These are phyloP conservation scores for Leptopterna dolabrata DNA, from an alignment of 2,888 invertebrate species.

Conservation along the genomic window DNA sequence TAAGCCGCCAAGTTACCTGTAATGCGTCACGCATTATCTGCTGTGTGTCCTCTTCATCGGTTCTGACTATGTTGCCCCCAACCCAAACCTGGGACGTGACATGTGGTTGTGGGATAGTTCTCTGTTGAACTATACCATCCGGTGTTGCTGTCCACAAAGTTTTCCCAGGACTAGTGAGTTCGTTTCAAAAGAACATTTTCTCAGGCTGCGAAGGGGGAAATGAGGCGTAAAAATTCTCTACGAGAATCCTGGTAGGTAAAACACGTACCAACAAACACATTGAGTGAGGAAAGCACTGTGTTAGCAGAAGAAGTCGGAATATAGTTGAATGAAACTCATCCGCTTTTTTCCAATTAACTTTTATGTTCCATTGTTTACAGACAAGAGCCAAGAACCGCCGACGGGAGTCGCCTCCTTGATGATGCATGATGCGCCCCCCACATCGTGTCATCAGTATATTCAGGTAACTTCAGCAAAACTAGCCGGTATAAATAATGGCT, in stretches of 20 bases:
- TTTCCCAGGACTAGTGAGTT: neutral
- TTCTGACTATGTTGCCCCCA: no score
- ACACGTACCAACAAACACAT: neutral
- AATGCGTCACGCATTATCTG: no score
- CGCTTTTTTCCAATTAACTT: slow-evolving; percentile 9
- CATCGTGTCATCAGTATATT: no score
- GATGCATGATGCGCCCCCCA: neutral
- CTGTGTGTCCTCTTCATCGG: no score
- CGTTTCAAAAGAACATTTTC: neutral
- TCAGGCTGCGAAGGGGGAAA: neutral
- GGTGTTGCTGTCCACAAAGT: no score
- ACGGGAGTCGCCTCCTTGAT: neutral
- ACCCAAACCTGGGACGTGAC: no score
- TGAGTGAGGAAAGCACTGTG: neutral
- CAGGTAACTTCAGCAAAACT: no score
- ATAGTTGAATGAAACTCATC: neutral
- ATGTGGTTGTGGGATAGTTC: no score
- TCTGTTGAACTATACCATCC: no score
- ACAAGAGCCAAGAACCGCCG: neutral
- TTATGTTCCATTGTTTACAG: neutral
- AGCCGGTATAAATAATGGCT: no score
- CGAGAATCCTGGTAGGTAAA: neutral
- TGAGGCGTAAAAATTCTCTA: neutral
- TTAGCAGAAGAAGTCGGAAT: neutral
- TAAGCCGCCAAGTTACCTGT: no score